Evolutionary conservation across 2,888 invertebrate genomes (phyloP), one percentile per base, ranked within the genome.

Genomic region (Silvanus unidentatus): DNA sequence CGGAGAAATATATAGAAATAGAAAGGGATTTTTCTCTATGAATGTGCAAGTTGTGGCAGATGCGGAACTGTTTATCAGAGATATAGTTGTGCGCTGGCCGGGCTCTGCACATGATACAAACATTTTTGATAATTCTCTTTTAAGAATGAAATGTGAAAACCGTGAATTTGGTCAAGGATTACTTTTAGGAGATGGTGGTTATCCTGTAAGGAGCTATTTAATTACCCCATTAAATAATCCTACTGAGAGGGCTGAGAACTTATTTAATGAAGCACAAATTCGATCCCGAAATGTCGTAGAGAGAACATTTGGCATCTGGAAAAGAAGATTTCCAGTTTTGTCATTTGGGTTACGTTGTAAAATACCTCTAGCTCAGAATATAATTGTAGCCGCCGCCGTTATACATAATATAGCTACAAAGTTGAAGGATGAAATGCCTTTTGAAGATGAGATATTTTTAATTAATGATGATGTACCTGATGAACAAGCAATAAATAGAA

Each of bases 171-270:
- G 29, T 6, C 43, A 53, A 40, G 22, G 42, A 34, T 32, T 54
- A 13, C 40, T 57, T 30, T 28, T 55, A 9, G 60, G 58, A 10
- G 59, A 60, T 40, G 52, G 53, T 52, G 58, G 58, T 11, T 63
- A 61, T 48, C 47, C 56, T 8, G 22, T 59, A 13, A 49, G 50
- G 45, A 43, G 47, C 16, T 62, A 62, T 48, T 48, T 58, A 6
- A 29, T 60, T 11, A 52, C 51, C 44, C 44, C 49, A 3, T 36
- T 56, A 8, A 16, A 10, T 8, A 42, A 50, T 22, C 47, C 49
- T 13, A 8, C 6, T 8, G 45, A 39, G 12, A 12, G 13, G 30
- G 50, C 45, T 9, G 53, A 54, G 47, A 36, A 49, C 40, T 14
- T 49, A n/a, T 55, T 40, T 36, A 55, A 55, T 40, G 50, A 54